phyloP scores from a whole-genome alignment of 2,113 vertebrate species.

The Corythoichthys intestinalis region DNA sequence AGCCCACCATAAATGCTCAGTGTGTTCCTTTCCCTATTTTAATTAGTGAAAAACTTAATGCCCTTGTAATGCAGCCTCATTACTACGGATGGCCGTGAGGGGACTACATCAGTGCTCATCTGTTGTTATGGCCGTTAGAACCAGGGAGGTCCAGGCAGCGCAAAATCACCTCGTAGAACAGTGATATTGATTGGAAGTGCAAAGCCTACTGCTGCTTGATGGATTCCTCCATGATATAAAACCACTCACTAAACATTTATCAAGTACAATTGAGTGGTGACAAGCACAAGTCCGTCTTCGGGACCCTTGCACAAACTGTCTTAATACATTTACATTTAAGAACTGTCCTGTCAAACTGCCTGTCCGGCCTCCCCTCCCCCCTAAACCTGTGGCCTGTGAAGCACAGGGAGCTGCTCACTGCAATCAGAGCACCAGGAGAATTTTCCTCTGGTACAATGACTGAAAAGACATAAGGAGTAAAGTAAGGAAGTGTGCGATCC shows the following conservation, averaged over 20 bases:
- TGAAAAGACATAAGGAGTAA: too few species aligned
- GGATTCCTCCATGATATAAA: slow-evolving; percentile 20
- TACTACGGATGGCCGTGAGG: slow-evolving; percentile 46
- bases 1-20: slow-evolving; percentile 37
- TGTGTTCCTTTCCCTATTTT: slow-evolving; percentile 45
- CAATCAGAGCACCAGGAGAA: too few species aligned
- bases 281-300: slow-evolving; percentile 7
- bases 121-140: slow-evolving; percentile 16
- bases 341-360: too few species aligned
- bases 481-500: too few species aligned
- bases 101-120: slow-evolving; percentile 33
- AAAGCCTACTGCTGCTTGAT: slow-evolving; percentile 30
- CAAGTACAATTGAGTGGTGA: slow-evolving; percentile 15
- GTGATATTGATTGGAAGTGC: slow-evolving; percentile 33
- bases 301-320: neutral
- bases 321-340: neutral
- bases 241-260: neutral
- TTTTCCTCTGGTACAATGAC: too few species aligned
- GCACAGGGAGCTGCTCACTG: too few species aligned
- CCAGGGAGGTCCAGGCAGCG: slow-evolving; percentile 18
- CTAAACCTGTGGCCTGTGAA: too few species aligned
- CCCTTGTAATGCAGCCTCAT: slow-evolving; percentile 40
- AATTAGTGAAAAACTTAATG: slow-evolving; percentile 51
- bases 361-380: too few species aligned
- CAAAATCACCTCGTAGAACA: slow-evolving; percentile 18